Base-by-base conservation (phyloP, 2,797 vertebrate species). In the Gouania willdenowi region DNA sequence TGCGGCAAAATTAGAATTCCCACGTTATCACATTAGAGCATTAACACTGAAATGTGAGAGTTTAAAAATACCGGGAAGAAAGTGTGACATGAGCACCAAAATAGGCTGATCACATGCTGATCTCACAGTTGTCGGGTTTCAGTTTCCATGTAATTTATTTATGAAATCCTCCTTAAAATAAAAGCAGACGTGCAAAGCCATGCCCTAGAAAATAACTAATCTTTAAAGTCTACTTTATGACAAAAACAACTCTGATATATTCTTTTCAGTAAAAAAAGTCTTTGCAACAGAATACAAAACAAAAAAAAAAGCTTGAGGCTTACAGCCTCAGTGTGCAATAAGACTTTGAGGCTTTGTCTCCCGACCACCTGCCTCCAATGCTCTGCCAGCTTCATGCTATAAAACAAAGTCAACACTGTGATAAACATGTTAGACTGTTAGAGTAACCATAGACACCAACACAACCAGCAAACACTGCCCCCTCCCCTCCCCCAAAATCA, bases 361-460 rank as follows among this genome's bases (percentile, higher is more conserved):
- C 16, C 5, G 28, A 37, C 38, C 67, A 73, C 63, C 72, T 77
- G 75, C 18, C 23, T 13, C 37, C 33, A 26, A 15, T 6, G 2
- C 35, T 10, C 21, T 53, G 61, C 66, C 67, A 71, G 49, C 25
- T 31, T 36, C 21, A 37, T 7, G 32, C 33, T 43, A 60, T 40
- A 40, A 71, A n/a, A 54, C 44, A 64, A 35, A 28, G 32, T 12
- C 39, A 53, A 40, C 48, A 39, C 17, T 27, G 54, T 33, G 32
- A 33, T 40, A 19, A 40, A 44, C 45, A 66, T 41, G 31, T n/a
- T n/a, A n/a, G 38, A 60, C 20, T 34, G 17, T 65, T 31, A 49
- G 42, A 34, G 71, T 80, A 66, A 72, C 73, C 75, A 72, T 65
- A 68, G 73, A 63, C 63, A 74, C 59, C 23, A 31, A 57, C 45